Conservation (phyloP, 2,797 vertebrate species). For the Liparis tanakae region DNA sequence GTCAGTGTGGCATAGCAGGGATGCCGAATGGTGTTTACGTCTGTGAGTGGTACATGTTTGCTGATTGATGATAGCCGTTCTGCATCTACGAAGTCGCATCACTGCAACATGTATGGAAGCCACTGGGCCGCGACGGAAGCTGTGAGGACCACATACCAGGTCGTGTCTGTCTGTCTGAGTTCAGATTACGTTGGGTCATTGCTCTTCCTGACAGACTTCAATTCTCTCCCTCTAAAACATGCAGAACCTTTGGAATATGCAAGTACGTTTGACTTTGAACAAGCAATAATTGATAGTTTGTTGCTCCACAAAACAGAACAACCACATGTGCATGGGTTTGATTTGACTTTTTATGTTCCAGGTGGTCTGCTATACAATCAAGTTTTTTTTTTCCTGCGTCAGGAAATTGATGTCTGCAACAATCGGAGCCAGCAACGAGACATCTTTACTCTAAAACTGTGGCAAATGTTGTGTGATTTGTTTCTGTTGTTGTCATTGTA, state of each 20-base stretch:
- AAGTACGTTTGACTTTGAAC: constrained; percentile 6
- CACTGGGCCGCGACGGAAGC: neutral
- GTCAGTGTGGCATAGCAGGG: constrained; percentile 31
- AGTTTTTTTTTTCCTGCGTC: neutral
- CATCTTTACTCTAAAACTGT: neutral
- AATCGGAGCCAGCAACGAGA: neutral
- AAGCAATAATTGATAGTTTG: neutral
- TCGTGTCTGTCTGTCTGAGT: constrained; percentile 10
- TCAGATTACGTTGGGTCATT: neutral
- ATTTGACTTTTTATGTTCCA: constrained; percentile 12
- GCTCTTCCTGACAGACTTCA: neutral
- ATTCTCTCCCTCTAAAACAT: neutral
- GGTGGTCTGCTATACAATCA: constrained; percentile 2
- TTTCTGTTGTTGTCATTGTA: neutral
- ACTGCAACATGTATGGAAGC: constrained; percentile 23
- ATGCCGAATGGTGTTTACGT: constrained; percentile 43
- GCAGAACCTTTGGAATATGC: neutral
- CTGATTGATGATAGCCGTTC: constrained; percentile 47
- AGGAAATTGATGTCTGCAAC: neutral
- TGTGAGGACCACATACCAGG: neutral
- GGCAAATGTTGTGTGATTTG: neutral
- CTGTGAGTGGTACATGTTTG: constrained; percentile 38
- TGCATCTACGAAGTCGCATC: constrained; percentile 35
- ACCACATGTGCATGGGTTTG: constrained; percentile 1
- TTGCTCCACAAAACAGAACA: neutral